Conservation (phyloP, 1,140 invertebrate species). For the Drosophila ananassae region DNA sequence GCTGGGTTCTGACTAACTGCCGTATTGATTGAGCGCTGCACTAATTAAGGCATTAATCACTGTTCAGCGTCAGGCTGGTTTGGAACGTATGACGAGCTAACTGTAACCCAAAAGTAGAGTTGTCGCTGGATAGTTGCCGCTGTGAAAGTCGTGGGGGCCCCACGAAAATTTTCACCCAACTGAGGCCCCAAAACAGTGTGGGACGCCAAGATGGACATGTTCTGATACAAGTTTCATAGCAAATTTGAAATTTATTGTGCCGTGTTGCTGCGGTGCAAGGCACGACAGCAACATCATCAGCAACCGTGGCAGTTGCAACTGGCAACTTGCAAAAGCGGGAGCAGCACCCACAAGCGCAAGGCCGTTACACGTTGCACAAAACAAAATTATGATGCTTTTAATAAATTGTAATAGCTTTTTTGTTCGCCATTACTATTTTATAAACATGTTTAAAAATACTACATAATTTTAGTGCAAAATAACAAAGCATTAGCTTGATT, state of each 20-base stretch:
- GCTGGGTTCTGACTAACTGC: conserved; percentile 62
- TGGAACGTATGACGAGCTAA: conserved; percentile 14
- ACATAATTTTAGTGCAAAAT: not conserved
- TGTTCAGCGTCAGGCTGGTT: conserved; percentile 2
- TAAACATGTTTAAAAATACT: not conserved
- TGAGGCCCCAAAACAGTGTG: conserved; percentile 41
- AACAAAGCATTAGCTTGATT: not conserved
- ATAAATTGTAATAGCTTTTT: not conserved
- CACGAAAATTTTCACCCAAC: conserved; percentile 65
- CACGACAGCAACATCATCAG: conserved; percentile 59
- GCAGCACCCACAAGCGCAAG: conserved; percentile 64
- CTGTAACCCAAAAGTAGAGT: conserved; percentile 10
- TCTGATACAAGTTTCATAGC: conserved; percentile 80
- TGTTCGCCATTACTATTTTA: not conserved
- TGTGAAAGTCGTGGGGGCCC: conserved; percentile 53
- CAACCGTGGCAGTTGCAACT: conserved; percentile 22
- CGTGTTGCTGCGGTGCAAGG: conserved; percentile 42
- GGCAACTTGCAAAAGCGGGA: conserved; percentile 22
- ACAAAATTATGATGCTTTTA: not conserved
- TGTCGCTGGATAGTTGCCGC: conserved; percentile 27
- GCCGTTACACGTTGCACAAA: conserved; percentile 17
- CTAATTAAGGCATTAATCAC: conserved; percentile 80
- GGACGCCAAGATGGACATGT: conserved; percentile 76
- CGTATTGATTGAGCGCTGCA: conserved; percentile 52
- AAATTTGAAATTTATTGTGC: conserved; percentile 80